Conservation (phyloP, 1,140 invertebrate species). For the Hycleus cichorii region DNA sequence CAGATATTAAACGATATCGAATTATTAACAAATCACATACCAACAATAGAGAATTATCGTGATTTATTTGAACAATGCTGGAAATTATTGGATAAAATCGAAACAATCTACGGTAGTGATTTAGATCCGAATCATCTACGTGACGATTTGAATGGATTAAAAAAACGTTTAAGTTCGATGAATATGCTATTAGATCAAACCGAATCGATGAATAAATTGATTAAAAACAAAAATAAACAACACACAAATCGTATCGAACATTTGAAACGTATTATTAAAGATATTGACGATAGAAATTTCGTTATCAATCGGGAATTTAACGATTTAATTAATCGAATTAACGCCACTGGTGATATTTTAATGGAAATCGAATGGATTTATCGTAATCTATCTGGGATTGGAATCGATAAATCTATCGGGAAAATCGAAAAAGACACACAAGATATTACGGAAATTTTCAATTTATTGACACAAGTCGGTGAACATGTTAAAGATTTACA, state of each 20-base stretch:
- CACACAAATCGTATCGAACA: conserved; percentile 17
- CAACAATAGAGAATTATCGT: conserved; percentile 10
- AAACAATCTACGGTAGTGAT: conserved; percentile 13
- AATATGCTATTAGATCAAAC: neutral
- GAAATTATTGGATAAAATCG: conserved; percentile 16
- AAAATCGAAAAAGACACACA: neutral
- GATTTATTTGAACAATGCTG: conserved; percentile 20
- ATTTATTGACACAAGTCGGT: neutral
- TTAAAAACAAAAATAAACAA: conserved; percentile 19
- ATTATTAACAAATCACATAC: conserved; percentile 16
- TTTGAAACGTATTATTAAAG: conserved; percentile 11
- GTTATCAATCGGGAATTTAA: conserved; percentile 18
- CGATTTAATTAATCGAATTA: conserved; percentile 9
- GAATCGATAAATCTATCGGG: neutral
- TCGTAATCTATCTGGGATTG: neutral
- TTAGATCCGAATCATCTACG: conserved; percentile 12
- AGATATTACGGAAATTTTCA: neutral
- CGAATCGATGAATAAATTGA: conserved; percentile 1
- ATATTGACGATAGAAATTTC: conserved; percentile 7
- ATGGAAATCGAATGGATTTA: neutral
- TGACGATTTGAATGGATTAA: conserved; percentile 17
- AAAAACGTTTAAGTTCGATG: conserved; percentile 24
- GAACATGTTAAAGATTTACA: conserved; percentile 13
- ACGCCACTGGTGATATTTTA: neutral
- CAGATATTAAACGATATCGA: conserved; percentile 27